These are phyloP conservation scores for Coregonus sp. DNA, from an alignment of 2,797 vertebrate species.

Conservation along the genomic window DNA sequence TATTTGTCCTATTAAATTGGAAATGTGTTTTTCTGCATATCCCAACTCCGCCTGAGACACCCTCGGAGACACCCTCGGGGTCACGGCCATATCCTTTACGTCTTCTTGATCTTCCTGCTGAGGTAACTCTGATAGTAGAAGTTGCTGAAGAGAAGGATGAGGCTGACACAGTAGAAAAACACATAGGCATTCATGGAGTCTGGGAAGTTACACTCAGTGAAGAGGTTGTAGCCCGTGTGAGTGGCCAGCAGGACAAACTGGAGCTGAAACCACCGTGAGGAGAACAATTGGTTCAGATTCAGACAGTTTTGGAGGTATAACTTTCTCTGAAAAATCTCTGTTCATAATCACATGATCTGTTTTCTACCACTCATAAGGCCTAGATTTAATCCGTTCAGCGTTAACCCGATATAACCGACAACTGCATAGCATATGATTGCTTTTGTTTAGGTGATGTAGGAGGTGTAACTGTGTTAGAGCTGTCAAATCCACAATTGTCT, in stretches of 20 bases:
- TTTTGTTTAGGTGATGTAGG: no score
- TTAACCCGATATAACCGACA: no score
- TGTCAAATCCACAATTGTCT: no score
- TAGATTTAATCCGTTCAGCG: no score
- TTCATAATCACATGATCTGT: background rate
- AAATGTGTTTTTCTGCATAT: no score
- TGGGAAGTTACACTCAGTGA: slow-evolving; percentile 74
- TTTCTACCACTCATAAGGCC: background rate
- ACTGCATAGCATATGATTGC: no score
- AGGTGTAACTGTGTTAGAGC: no score
- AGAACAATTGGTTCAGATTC: background rate
- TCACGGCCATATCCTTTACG: slow-evolving; percentile 40
- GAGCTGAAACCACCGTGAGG: slow-evolving; percentile 60
- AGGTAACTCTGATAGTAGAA: slow-evolving; percentile 76
- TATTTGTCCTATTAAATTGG: no score
- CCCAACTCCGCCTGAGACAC: no score
- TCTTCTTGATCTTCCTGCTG: slow-evolving; percentile 67
- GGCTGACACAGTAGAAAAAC: slow-evolving; percentile 74
- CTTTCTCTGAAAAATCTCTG: background rate
- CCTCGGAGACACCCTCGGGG: no score
- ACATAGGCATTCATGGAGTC: slow-evolving; percentile 72
- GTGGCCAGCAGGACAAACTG: slow-evolving; percentile 77
- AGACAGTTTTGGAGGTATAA: background rate
- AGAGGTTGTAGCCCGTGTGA: slow-evolving; percentile 77
- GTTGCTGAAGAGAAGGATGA: slow-evolving; percentile 77